Base-by-base conservation (phyloP, 2,797 vertebrate genomes). In the Neopelma chrysocephalum region DNA sequence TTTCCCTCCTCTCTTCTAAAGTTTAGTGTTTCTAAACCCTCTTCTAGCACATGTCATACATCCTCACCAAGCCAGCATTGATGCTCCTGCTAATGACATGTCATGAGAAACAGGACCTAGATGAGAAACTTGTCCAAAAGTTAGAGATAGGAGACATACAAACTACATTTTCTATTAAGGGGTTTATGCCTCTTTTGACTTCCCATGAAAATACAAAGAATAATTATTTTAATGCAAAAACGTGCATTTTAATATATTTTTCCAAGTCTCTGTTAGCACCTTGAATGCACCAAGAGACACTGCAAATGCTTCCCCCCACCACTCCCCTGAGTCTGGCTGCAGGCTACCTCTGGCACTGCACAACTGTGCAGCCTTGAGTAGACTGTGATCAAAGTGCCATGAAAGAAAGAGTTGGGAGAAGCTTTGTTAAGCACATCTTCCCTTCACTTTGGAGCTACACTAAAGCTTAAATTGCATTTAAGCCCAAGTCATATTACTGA, bases 241-340 rank as follows among this genome's bases (percentile, higher is more conserved):
- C 11, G 10, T 60, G 25, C 4, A 15, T 51, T 83, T 77, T 34
- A n/a, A 60, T 3, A 5, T 77, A 11, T 54, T 82, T 85, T 85
- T 53, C 31, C 27, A 79, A 51, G n/a, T 32, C 9, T 65, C n/a
- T 75, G 23, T 34, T 40, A 58, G 29, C 15, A 29, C 22, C 20
- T 23, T 53, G 38, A 70, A 25, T n/a, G 19, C 25, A 82, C 8
- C 0, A 1, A 61, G 14, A 66, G 36, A 43, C n/a, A 48, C 12
- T 64, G 58, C 11, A 81, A 61, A 75, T 0, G 3, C 8, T 43
- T 72, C 36, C 12, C 1, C 15, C 11, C 25, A 40, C 2, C 3
- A 3, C 9, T 54, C 21, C 31, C 11, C 40, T 4, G 4, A 42
- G 15, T 34, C 10, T 64, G 48, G 21, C 3, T 0, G 1, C n/a